Percentiles rank a stretch among this genome's conserved stretches.
These are phyloP conservation scores for Peromyscus maniculatus DNA, from an alignment of 2,113 vertebrate genomes.

Conservation along the genomic window DNA sequence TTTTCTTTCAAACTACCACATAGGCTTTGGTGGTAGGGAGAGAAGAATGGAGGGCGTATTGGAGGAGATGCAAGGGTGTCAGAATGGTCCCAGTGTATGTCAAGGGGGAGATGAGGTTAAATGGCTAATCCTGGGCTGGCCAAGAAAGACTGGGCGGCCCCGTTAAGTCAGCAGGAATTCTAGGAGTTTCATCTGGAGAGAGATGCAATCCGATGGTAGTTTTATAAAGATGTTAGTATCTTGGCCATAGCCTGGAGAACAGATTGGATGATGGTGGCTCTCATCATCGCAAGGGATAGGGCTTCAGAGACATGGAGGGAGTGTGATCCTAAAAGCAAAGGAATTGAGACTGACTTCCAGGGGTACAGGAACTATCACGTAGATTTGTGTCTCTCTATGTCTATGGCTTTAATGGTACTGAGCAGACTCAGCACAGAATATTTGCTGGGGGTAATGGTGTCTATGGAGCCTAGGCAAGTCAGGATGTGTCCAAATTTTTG, in stretches of 20 bases:
- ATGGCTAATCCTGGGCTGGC: background rate
- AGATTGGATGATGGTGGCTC: background rate
- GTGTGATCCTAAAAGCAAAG: background rate
- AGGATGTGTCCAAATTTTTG: background rate
- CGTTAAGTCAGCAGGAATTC: background rate
- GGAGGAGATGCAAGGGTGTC: background rate
- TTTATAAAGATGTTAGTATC: background rate
- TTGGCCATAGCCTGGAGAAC: background rate
- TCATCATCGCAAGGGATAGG: background rate
- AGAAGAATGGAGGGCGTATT: background rate
- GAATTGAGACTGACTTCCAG: constrained; percentile 8
- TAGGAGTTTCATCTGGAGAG: constrained; percentile 30
- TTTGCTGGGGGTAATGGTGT: background rate
- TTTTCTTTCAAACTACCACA: background rate
- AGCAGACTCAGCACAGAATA: background rate
- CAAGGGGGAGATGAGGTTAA: background rate
- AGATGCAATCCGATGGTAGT: background rate
- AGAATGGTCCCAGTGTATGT: background rate
- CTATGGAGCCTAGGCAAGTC: background rate
- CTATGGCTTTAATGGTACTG: background rate
- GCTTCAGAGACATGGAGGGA: background rate
- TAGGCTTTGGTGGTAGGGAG: background rate
- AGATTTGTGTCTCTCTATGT: background rate
- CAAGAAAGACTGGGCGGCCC: background rate
- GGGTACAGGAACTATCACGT: background rate